Evolutionary conservation across 1,140 invertebrate species (phyloP).

Genomic region (Mylabris phalerata): DNA sequence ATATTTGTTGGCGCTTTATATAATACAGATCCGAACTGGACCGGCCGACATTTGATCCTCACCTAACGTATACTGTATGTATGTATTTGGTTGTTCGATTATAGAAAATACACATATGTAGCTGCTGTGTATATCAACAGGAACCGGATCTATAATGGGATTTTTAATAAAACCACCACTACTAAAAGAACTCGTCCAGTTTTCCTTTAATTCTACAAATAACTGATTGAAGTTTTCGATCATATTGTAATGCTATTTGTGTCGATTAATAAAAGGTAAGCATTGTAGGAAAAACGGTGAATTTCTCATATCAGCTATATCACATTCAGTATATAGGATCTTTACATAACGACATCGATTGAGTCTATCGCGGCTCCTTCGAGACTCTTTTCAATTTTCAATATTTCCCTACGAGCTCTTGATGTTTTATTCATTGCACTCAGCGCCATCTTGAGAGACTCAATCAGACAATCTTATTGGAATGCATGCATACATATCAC

Average conservation of each 20-base stretch:
- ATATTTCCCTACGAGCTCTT: constrained; percentile 41
- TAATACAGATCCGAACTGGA: not conserved
- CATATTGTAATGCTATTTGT: too few relatives aligned
- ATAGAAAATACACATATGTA: constrained; percentile 34
- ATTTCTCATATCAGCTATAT: constrained; percentile 17
- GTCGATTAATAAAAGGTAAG: too few relatives aligned
- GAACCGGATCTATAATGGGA: constrained; percentile 12
- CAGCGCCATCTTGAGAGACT: constrained; percentile 40
- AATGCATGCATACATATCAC: constrained; percentile 32
- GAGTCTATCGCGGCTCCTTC: constrained; percentile 36
- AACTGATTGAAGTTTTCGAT: too few relatives aligned
- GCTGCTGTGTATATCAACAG: constrained; percentile 8
- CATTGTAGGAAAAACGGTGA: too few relatives aligned
- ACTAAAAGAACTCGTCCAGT: too few relatives aligned
- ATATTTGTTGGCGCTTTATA: not conserved
- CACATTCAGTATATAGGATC: constrained; percentile 30
- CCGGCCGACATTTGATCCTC: constrained; percentile 30
- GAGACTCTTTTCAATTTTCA: constrained; percentile 42
- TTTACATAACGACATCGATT: constrained; percentile 40
- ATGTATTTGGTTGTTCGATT: constrained; percentile 35
- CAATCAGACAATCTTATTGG: constrained; percentile 41
- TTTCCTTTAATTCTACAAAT: too few relatives aligned
- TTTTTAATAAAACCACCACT: not conserved
- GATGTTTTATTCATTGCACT: constrained; percentile 43
- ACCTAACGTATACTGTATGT: constrained; percentile 27